Evolutionary conservation across 2,797 vertebrate species (phyloP).

Genomic region (Bovichtus diacanthus): DNA sequence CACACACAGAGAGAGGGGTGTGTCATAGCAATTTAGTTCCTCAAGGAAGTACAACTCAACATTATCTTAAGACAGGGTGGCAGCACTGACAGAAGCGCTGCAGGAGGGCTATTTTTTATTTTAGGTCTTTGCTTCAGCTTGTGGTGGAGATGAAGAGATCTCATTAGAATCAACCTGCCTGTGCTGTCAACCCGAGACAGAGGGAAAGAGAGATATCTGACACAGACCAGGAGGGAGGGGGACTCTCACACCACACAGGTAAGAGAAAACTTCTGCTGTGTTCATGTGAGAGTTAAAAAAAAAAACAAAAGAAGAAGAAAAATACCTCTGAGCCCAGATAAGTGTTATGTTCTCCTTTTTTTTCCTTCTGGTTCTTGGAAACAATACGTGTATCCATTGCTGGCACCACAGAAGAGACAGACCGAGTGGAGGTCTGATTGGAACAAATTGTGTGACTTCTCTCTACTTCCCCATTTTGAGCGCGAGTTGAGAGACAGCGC

Average conservation of each 20-base stretch:
- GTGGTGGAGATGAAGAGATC: conserved; percentile 65
- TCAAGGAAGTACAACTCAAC: conserved; percentile 89
- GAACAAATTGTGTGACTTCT: conserved; percentile 54
- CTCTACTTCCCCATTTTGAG: conserved; percentile 66
- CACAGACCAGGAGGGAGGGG: conserved; percentile 76
- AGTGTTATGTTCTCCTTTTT: not conserved
- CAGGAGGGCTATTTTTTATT: conserved; percentile 48
- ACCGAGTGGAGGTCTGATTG: conserved; percentile 21
- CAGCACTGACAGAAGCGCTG: conserved; percentile 60
- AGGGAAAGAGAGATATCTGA: conserved; percentile 60
- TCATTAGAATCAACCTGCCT: conserved; percentile 56
- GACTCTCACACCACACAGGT: conserved; percentile 80
- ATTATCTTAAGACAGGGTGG: conserved; percentile 82
- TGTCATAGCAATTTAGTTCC: conserved; percentile 89
- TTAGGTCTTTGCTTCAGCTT: conserved; percentile 21
- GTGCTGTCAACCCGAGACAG: conserved; percentile 70
- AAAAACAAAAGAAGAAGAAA: not conserved
- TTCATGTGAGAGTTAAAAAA: conserved; percentile 21
- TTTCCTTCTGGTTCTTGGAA: not conserved
- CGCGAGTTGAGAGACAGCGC: conserved; percentile 31
- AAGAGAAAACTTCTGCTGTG: conserved; percentile 64
- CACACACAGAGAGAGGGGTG: conserved; percentile 77
- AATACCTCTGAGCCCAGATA: not conserved
- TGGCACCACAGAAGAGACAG: not conserved
- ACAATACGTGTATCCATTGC: not conserved